These are phyloP conservation scores for Sminthurinus aureus DNA, from an alignment of 2,888 invertebrate species.

Conservation along the genomic window DNA sequence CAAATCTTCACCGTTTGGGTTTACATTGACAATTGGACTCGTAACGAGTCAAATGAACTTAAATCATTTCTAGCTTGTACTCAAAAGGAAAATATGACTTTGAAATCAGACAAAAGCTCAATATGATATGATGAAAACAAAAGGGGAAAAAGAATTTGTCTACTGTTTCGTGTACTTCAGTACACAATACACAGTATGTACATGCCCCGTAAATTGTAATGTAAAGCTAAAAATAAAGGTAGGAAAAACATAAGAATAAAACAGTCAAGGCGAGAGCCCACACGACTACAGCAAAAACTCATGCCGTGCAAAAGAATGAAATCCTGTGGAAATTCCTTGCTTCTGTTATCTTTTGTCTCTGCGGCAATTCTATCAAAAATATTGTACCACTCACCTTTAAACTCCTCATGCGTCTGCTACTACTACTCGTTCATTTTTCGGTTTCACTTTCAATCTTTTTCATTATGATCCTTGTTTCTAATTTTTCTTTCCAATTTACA, in stretches of 20 bases:
- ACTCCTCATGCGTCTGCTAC: background rate
- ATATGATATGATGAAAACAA: background rate
- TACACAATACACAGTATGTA: too few relatives aligned
- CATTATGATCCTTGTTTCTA: background rate
- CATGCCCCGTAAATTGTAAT: background rate
- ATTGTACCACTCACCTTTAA: background rate
- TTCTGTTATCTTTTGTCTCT: constrained; percentile 39
- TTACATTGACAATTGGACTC: constrained; percentile 41
- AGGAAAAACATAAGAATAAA: background rate
- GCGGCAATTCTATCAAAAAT: constrained; percentile 21
- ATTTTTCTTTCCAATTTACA: too few relatives aligned
- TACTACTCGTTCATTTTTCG: background rate
- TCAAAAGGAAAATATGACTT: too few relatives aligned
- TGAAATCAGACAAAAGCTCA: background rate
- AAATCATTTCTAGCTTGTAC: background rate
- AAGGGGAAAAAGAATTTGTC: background rate
- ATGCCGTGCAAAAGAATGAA: constrained; percentile 24
- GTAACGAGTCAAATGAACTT: constrained; percentile 9
- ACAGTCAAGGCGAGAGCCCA: constrained; percentile 24
- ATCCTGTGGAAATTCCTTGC: constrained; percentile 32
- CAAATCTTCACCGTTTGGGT: constrained; percentile 16
- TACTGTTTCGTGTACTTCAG: background rate
- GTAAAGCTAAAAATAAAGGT: background rate
- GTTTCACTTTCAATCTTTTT: background rate
- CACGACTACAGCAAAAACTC: constrained; percentile 25